Base-by-base conservation (phyloP, 2,888 invertebrate species). In the Callosobruchus maculatus region DNA sequence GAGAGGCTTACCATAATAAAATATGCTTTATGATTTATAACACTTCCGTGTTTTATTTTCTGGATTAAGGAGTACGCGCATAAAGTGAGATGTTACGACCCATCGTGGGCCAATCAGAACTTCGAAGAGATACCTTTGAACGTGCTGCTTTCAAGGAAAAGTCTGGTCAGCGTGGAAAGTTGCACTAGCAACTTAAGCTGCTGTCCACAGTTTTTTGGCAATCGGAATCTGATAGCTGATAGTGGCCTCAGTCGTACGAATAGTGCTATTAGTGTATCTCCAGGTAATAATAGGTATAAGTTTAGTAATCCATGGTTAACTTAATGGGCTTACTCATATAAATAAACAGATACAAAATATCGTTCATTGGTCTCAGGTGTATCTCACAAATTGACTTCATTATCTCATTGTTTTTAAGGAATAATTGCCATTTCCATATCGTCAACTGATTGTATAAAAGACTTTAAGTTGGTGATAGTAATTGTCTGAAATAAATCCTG, bases 121-220 rank as follows among this genome's bases (percentile, higher is more conserved):
- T 79, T 75, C 67, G 72, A 79, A 67, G 80, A 80, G 72, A 77
- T 80, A 22, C 78, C 80, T 2, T 71, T 79, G 71, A 21, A 77
- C 13, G 67, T 79, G 26, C 70, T 80, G n/a, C 74, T 80, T 5
- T 13, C 72, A 0, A 77, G 74, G 49, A 71, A 74, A 22, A 74
- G 72, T 31, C 70, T 73, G 9, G n/a, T 31, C 0, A n/a, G 73
- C 26, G 21, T 77, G 67, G 74, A 75, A 20, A 74, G 70, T 20
- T 76, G 70, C 21, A 68, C 67, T 20, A 75, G 74, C 18, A 73
- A 74, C 20, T 71, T 73, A 5, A 49, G 49, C 49, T 13, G 49
- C 70, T 76, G 75, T 66, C 68, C 72, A 20, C 67, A 70, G 21
- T 67, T 70, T 26, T 72, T 72, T 20, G 22, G 66, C 22, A 49